Conservation (phyloP, 2,888 invertebrate genomes). For the Drosophila testacea region DNA sequence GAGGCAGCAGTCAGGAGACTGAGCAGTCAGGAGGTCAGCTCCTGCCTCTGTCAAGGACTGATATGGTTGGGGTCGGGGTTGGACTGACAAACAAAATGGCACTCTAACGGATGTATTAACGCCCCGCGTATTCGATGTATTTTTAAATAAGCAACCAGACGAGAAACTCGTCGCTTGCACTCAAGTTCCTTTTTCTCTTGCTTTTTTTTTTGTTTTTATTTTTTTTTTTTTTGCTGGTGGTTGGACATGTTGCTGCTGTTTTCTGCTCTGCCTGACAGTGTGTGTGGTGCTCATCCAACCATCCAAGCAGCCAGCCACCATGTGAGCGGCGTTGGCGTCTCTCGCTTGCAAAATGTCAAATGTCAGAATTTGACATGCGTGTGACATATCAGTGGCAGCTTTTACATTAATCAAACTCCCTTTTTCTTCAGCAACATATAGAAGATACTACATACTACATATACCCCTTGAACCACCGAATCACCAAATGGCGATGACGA, state of each 20-base stretch:
- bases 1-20: neutral
- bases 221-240: slow-evolving; percentile 48
- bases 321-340: slow-evolving; percentile 59
- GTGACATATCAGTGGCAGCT: slow-evolving; percentile 86
- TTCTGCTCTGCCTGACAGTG: slow-evolving; percentile 19
- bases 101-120: slow-evolving; percentile 80
- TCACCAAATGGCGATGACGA: slow-evolving; percentile 52
- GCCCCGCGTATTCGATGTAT: slow-evolving; percentile 59
- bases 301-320: slow-evolving; percentile 63
- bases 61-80: slow-evolving; percentile 6
- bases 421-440: slow-evolving; percentile 70
- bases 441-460: neutral
- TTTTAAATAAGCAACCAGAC: slow-evolving; percentile 59
- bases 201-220: neutral
- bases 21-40: slow-evolving; percentile 32
- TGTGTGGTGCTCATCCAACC: slow-evolving; percentile 71
- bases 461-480: slow-evolving; percentile 16
- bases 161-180: slow-evolving; percentile 64
- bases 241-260: slow-evolving; percentile 40
- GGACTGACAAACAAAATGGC: slow-evolving; percentile 63
- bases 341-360: slow-evolving; percentile 85
- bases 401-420: slow-evolving; percentile 86
- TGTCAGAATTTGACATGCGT: slow-evolving; percentile 86
- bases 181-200: slow-evolving; percentile 55
- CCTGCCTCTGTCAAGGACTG: slow-evolving; percentile 15